Base-by-base conservation (phyloP, 2,888 invertebrate species). In the Latheticus oryzae region DNA sequence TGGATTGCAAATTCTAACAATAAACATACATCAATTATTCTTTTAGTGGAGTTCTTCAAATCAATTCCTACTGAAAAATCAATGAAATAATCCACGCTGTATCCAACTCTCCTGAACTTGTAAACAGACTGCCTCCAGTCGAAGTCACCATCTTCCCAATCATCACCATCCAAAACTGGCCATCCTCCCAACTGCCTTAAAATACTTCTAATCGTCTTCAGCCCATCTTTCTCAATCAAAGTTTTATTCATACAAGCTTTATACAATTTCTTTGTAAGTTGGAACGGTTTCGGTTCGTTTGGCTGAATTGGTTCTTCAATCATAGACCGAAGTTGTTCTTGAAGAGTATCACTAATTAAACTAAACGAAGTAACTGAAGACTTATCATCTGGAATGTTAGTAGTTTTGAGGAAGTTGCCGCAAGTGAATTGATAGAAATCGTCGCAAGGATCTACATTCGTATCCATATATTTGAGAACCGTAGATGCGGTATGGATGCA, bases 1-100 rank as follows among this genome's bases (percentile, higher is more conserved):
- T 15, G 2, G 5, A 56, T 7, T 35, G 1, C 26, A 2, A 2
- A 21, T 23, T 3, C 11, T 5, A 16, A 15, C 12, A 12, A 38
- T 15, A 45, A 32, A 78, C 87, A 85, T 83, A 94, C 94, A 81
- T 94, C 93, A 71, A 95, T 91, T 42, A 91, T 84, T 60, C 93
- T 84, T 69, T 84, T 85, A 0, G 91, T 90, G 24, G 93, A 94
- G 77, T 95, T 95, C 78, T 93, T 94, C 58, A 94, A 84, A 78
- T 95, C 95, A 3, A 92, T 89, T 19, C 90, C 89, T 71, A 95
- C 90, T 26, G 93, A 93, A 76, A 95, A 93, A 76, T 95, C 94
- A 24, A 95, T 83, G 77, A 95, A 89, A 75, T 94, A 93, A 78
- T 95, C 93, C 57, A 93, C 90, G 61, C 92, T 93, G 79, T 93